These are phyloP conservation scores for Caenorhabditis japonica DNA, from an alignment of 2,888 invertebrate genomes.

Conservation along the genomic window DNA sequence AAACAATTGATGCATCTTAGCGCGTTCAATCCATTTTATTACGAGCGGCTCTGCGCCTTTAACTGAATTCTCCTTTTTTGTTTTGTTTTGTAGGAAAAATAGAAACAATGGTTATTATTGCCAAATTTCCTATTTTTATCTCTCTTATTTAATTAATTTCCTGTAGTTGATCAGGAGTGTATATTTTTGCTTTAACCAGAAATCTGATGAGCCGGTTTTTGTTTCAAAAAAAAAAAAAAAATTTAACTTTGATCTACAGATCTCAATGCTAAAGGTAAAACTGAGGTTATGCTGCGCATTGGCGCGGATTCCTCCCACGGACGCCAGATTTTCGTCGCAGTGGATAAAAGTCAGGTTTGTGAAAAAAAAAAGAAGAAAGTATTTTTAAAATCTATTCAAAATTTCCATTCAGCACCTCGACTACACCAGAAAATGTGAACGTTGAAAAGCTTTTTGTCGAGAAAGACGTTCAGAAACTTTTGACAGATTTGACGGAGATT, in stretches of 20 bases:
- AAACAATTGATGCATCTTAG: conserved; percentile 71
- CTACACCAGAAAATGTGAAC: conserved; percentile 42
- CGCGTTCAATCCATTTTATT: conserved; percentile 74
- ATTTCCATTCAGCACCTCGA: conserved; percentile 26
- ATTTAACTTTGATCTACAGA: no score
- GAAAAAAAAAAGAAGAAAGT: no score
- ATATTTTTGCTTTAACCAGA: no score
- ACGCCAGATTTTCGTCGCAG: conserved; percentile 30
- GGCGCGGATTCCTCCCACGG: conserved; percentile 7
- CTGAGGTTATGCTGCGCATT: conserved; percentile 21
- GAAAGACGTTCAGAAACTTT: conserved; percentile 65
- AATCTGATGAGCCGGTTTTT: no score
- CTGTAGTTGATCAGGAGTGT: no score
- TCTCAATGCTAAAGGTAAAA: conserved; percentile 44
- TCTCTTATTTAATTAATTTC: background rate
- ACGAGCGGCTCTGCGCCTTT: conserved; percentile 74
- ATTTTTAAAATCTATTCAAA: no score
- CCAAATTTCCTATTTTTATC: no score
- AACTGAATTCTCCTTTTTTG: conserved; percentile 43
- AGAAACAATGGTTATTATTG: no score
- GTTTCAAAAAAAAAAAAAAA: no score
- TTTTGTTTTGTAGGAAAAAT: no score
- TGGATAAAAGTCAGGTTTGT: conserved; percentile 51
- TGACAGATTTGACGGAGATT: conserved; percentile 70
- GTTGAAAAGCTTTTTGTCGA: conserved; percentile 71